Percentiles rank a stretch among this genome's conserved stretches.
phyloP scores from a whole-genome alignment of 2,888 invertebrate genomes.

The Halictus quadricinctus region DNA sequence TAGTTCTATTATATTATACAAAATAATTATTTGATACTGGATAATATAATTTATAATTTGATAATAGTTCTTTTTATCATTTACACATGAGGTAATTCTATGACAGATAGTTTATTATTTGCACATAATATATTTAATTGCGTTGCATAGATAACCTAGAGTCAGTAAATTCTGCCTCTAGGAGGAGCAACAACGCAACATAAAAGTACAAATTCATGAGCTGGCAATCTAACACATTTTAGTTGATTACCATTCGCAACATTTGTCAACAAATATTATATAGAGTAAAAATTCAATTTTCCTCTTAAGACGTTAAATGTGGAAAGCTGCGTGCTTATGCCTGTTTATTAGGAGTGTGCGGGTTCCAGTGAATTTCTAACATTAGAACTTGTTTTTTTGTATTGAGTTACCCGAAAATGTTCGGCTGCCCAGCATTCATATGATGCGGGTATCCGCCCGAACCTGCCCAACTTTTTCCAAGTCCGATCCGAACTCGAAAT shows the following conservation, averaged over 20 bases:
- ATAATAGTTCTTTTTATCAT: neutral
- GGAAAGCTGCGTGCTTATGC: too few relatives aligned
- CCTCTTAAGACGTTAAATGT: neutral
- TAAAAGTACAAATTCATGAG: constrained; percentile 70
- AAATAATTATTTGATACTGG: neutral
- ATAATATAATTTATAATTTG: neutral
- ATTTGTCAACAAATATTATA: constrained; percentile 57
- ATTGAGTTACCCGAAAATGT: too few relatives aligned
- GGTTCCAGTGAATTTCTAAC: too few relatives aligned
- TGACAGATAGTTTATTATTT: neutral
- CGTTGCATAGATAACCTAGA: constrained; percentile 77
- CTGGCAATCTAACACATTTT: constrained; percentile 46
- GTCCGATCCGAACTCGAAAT: too few relatives aligned
- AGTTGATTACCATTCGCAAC: constrained; percentile 47
- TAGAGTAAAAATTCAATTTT: neutral
- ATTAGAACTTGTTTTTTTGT: too few relatives aligned
- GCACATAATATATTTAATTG: constrained; percentile 35
- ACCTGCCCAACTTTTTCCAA: too few relatives aligned
- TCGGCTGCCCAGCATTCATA: too few relatives aligned
- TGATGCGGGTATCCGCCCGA: too few relatives aligned
- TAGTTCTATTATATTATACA: too few relatives aligned
- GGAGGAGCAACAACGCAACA: constrained; percentile 80
- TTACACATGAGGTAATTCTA: neutral
- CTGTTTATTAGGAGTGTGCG: too few relatives aligned
- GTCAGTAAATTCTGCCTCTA: constrained; percentile 62